Conservation (phyloP, 2,113 vertebrate species). For the Brachirus orientalis region DNA sequence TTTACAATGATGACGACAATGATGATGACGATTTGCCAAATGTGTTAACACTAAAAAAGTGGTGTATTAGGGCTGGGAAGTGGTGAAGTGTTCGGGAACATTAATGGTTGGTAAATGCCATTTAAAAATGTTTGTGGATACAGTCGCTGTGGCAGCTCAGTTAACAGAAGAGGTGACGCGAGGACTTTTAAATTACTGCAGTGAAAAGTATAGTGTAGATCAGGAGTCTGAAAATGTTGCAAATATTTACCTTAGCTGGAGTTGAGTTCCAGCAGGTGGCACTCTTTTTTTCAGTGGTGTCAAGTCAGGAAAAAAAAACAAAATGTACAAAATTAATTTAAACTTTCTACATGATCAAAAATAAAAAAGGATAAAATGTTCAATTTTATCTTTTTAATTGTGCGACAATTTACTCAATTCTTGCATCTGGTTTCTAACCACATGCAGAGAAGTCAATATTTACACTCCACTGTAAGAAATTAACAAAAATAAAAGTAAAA, state of each 20-base stretch:
- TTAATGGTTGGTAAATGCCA: conserved; percentile 71
- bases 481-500: too few species aligned
- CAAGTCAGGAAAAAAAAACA: background rate
- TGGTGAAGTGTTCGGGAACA: conserved; percentile 63
- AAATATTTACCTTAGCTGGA: too few species aligned
- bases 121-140: conserved; percentile 12
- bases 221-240: too few species aligned
- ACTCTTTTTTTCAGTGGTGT: background rate
- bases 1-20: conserved; percentile 68
- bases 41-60: conserved; percentile 83
- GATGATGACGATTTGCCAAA: conserved; percentile 84
- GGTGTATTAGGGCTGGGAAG: conserved; percentile 60
- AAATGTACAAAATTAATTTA: background rate
- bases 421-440: conserved; percentile 9
- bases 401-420: background rate
- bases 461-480: background rate
- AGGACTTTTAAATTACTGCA: conserved; percentile 8
- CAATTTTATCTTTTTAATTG: background rate
- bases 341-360: background rate
- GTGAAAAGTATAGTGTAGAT: background rate
- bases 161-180: background rate
- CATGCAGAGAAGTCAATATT: conserved; percentile 1
- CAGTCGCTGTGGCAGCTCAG: conserved; percentile 12
- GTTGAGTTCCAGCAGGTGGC: conserved; percentile 23
- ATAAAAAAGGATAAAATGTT: background rate